Evolutionary conservation across 2,888 invertebrate genomes (phyloP).

Genomic region (Tiliacea citrago): DNA sequence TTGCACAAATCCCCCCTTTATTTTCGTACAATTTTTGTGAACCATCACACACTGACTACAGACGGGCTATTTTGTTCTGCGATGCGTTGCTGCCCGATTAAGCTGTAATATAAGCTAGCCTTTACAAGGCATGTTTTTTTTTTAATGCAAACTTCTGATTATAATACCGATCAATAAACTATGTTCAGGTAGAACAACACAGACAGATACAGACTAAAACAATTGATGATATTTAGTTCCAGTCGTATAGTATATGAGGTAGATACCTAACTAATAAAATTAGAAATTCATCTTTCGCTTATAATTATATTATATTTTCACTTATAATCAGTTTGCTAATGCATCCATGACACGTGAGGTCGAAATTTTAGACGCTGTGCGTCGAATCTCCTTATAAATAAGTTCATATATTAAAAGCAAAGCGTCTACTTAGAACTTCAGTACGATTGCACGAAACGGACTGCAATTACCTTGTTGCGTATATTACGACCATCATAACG

Average conservation of each 20-base stretch:
- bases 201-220: too few relatives aligned
- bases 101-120: too few relatives aligned
- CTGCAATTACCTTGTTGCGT: background rate
- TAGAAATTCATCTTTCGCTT: background rate
- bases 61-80: background rate
- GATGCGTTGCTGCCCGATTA: background rate
- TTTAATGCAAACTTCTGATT: too few relatives aligned
- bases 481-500: background rate
- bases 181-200: background rate
- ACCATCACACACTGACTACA: background rate
- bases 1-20: background rate
- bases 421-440: conserved; percentile 9
- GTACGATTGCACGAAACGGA: background rate
- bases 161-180: background rate
- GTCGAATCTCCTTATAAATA: conserved; percentile 51
- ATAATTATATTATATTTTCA: conserved; percentile 8
- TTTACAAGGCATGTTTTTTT: too few relatives aligned
- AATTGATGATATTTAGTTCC: background rate
- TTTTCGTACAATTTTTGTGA: background rate
- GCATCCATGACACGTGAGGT: conserved; percentile 40
- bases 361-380: conserved; percentile 43
- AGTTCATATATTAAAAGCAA: conserved; percentile 30
- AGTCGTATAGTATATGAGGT: conserved; percentile 2
- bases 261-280: background rate
- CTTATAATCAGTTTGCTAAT: conserved; percentile 3